Base-by-base conservation (phyloP, 2,888 invertebrate genomes). In the Apotomis turbidana region DNA sequence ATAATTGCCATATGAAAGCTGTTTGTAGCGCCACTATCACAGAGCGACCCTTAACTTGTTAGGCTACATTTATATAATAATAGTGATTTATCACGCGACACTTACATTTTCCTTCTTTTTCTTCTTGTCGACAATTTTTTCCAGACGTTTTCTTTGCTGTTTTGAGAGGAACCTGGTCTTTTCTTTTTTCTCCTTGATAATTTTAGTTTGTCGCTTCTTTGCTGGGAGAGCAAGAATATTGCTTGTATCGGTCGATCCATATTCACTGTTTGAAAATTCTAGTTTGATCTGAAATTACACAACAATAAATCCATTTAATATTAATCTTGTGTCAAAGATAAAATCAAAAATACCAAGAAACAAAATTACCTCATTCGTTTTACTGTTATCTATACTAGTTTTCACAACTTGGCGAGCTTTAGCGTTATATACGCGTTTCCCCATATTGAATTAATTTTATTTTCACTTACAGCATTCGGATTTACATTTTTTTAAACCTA, bases 61-160 rank as follows among this genome's bases (percentile, higher is more conserved):
- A 27, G 2, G 27, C 27, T 27, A 27, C 27, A 27, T 27, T 27
- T 27, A 27, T 27, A 27, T 2, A 15, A 15, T 15, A 15, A 41
- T 6, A 41, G 5, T 41, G 41, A 41, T 6, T 6, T 6, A 41
- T 5, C 6, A 6, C 41, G 41, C 2, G 15, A 27, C 12, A 84
- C 95, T 94, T 94, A 98, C 98, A 85, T 97, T 96, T 84, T 96
- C 95, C 85, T 99, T 99, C 82, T 98, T 98, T 81, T 97, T 95
- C 84, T 98, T 98, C 77, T 96, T 95, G 62, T 98, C 97, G 0
- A 98, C 95, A 83, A 99, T 95, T 88, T 97, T 96, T 83, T 98
- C 96, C 66, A 99, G 89, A 74, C 95, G 94, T 86, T 98, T 98
- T 69, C 97, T 93, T 79, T 98, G 97, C 77, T 97, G 98, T 83